Evolutionary conservation across 2,113 vertebrate species (phyloP).

Genomic region (Pycnonotus jocosus): DNA sequence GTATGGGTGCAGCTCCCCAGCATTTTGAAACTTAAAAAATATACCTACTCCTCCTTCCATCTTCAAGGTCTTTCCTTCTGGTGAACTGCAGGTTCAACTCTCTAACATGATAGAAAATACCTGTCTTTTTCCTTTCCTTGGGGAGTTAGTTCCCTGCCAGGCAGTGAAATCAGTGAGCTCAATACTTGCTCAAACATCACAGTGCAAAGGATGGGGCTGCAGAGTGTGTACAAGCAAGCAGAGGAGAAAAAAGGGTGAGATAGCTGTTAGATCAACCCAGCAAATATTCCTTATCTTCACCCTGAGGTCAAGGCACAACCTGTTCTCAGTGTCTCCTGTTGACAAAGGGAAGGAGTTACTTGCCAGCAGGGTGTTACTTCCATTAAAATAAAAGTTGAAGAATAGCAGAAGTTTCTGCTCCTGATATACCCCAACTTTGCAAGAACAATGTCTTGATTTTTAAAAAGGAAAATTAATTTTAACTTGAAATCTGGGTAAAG

Average conservation of each 20-base stretch:
- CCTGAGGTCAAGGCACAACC: not conserved
- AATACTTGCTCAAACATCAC: not conserved
- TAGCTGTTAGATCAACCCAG: not conserved
- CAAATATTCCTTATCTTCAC: not conserved
- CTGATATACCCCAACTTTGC: not conserved
- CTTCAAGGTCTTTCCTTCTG: not conserved
- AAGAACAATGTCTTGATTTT: not conserved
- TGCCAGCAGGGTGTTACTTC: not conserved
- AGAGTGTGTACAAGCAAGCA: fast-evolving
- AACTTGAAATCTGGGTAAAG: not conserved
- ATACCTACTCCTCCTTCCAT: not conserved
- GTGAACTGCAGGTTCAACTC: not conserved
- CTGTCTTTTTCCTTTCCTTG: fast-evolving
- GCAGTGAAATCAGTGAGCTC: not conserved
- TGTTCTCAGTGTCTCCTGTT: not conserved
- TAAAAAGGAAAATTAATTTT: not conserved
- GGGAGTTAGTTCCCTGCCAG: not conserved
- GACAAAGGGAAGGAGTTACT: not conserved
- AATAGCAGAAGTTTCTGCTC: not conserved
- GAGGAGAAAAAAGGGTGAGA: not conserved
- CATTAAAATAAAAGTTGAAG: not conserved
- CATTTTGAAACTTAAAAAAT: not conserved
- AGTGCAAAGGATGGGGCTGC: not conserved
- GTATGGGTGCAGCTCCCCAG: not conserved
- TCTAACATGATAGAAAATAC: not conserved